Conservation (phyloP, 2,797 vertebrate genomes). For the Phalloptychus januarius region DNA sequence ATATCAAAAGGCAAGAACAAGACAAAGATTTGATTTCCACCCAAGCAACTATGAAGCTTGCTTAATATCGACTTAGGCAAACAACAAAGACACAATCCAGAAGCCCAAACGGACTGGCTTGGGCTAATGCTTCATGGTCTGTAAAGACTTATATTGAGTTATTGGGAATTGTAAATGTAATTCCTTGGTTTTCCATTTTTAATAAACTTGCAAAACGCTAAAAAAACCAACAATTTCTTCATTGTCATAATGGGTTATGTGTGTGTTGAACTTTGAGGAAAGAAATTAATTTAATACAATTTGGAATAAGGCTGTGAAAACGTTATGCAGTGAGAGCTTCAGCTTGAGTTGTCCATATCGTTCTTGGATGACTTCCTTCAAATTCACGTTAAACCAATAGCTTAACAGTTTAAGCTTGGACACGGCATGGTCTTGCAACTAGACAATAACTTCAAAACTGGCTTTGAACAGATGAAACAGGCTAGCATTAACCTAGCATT, state of each 20-base stretch:
- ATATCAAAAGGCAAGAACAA: too few relatives aligned
- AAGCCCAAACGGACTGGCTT: neutral
- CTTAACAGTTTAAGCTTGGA: neutral
- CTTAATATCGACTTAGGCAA: neutral
- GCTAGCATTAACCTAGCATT: neutral
- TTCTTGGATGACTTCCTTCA: neutral
- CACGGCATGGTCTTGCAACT: neutral
- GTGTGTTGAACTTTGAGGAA: too few relatives aligned
- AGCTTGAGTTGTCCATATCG: neutral
- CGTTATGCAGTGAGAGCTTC: neutral
- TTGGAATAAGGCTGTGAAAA: too few relatives aligned
- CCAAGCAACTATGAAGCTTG: neutral
- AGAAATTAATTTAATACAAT: too few relatives aligned
- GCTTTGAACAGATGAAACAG: neutral
- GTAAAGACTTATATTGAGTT: neutral
- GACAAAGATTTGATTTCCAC: neutral
- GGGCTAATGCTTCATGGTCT: neutral
- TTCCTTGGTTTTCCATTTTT: too few relatives aligned
- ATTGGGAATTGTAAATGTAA: too few relatives aligned
- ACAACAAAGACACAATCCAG: neutral
- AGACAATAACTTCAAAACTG: neutral
- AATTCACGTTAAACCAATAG: neutral
- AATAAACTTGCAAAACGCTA: too few relatives aligned
- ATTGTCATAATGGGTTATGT: too few relatives aligned
- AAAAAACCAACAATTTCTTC: too few relatives aligned